Conservation (phyloP, 1,140 invertebrate genomes). For the Amphibalanus amphitrite region DNA sequence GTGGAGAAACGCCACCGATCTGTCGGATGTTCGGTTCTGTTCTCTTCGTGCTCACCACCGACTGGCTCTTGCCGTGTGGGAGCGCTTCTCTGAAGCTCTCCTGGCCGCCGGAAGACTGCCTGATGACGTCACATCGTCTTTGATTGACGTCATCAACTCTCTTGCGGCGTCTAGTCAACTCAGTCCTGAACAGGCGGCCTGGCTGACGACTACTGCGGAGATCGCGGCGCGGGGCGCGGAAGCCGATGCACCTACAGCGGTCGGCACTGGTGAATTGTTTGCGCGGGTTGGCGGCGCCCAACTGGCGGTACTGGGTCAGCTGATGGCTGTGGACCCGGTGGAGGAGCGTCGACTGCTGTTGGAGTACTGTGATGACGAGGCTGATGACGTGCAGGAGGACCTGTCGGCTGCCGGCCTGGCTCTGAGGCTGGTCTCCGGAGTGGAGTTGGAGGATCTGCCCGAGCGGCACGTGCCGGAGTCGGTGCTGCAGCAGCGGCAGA, state of each 20-base stretch:
- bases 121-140: neutral
- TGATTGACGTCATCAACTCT: neutral
- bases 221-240: slow-evolving; percentile 15
- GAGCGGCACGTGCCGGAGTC: neutral
- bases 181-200: slow-evolving; percentile 6
- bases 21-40: neutral
- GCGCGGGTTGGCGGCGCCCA: slow-evolving; percentile 26
- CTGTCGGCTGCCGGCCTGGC: slow-evolving; percentile 7
- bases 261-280: neutral
- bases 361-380: slow-evolving; percentile 43
- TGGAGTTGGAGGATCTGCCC: neutral
- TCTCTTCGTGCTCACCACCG: neutral
- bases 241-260: neutral
- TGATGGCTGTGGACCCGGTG: slow-evolving; percentile 47
- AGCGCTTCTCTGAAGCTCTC: neutral
- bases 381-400: slow-evolving; percentile 20
- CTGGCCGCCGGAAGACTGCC: neutral
- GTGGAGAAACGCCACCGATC: neutral
- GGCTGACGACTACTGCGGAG: slow-evolving; percentile 8
- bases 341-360: slow-evolving; percentile 49
- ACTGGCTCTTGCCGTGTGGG: neutral
- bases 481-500: neutral
- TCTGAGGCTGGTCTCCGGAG: neutral
- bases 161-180: slow-evolving; percentile 6
- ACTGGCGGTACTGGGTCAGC: slow-evolving; percentile 26